Evolutionary conservation across 2,797 vertebrate species (phyloP), one percentile per base, ranked within the genome.

Genomic region (Hemibagrus guttatus): DNA sequence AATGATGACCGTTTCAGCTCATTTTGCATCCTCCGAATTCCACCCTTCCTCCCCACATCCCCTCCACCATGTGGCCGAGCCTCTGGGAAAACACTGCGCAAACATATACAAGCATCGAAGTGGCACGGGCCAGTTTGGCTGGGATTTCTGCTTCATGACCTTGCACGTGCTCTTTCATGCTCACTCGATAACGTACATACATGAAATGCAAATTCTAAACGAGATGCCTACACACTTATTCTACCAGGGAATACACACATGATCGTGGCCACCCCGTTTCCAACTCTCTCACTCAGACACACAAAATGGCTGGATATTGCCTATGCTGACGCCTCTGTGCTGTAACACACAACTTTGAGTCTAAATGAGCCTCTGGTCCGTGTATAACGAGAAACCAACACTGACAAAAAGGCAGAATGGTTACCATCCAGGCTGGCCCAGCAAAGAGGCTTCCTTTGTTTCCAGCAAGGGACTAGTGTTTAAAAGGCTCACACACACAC

Each of bases 11-110:
- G 66, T 87, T 91, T 87, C 23, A 83, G 80, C 86, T 78, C 64
- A 83, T 87, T 80, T 84, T 88, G 42, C 75, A 78, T 83, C 71
- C 68, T 82, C 35, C 52, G 19, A 26, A 52, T 66, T 54, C 16
- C 72, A 23, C 26, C 80, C 86, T 66, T 42, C 56, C 88, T 75
- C 81, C 61, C 75, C 56, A 79, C 0, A 49, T 81, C 83, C 28
- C 46, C 83, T 54, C 83, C 54, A 81, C 84, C 87, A 89, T 90
- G 90, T 90, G 91, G 89, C 87, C 84, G 81, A 90, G 81, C 78
- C 78, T 85, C 88, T 88, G 85, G 85, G 87, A 86, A 89, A 46
- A 89, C 66, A 31, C 4, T 8, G 23, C 9, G 13, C 21, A 42
- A 61, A 80, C 78, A 42, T 39, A 58, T 39, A 5, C 31, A n/a